These are phyloP conservation scores for Loriculus beryllinus DNA, from an alignment of 2,797 vertebrate genomes.

Conservation along the genomic window DNA sequence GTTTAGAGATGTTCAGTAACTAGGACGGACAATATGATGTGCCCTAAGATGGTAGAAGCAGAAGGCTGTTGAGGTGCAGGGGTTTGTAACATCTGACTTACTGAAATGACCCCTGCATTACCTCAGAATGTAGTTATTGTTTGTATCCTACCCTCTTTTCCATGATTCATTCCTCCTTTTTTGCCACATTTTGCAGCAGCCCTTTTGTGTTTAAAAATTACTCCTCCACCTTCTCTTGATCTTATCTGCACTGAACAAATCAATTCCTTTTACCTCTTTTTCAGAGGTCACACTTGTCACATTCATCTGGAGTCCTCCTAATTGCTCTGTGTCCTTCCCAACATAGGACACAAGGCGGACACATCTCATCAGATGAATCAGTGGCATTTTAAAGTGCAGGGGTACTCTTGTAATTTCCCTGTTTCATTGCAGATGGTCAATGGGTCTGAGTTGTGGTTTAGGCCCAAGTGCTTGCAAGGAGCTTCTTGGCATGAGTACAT, in stretches of 20 bases:
- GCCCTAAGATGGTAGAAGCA: background rate
- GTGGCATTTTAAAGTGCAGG: background rate
- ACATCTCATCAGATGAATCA: background rate
- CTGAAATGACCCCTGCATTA: background rate
- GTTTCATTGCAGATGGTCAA: background rate
- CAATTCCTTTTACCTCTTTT: background rate
- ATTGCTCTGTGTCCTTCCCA: background rate
- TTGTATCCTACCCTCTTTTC: background rate
- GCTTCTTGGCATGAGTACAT: background rate
- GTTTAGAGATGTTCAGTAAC: background rate
- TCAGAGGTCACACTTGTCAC: background rate
- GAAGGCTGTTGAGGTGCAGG: background rate
- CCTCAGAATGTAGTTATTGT: background rate
- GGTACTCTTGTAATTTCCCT: background rate
- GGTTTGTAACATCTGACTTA: rapidly evolving
- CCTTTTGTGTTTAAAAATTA: background rate
- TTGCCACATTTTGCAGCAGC: background rate
- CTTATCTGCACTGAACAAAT: background rate
- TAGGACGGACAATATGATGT: background rate
- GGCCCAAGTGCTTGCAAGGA: background rate
- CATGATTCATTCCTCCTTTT: background rate
- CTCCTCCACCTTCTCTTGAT: background rate
- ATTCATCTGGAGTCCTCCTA: background rate
- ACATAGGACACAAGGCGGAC: background rate
- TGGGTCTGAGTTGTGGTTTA: background rate